Conservation (phyloP, 2,797 vertebrate species). For the Arremon brunneinucha region DNA sequence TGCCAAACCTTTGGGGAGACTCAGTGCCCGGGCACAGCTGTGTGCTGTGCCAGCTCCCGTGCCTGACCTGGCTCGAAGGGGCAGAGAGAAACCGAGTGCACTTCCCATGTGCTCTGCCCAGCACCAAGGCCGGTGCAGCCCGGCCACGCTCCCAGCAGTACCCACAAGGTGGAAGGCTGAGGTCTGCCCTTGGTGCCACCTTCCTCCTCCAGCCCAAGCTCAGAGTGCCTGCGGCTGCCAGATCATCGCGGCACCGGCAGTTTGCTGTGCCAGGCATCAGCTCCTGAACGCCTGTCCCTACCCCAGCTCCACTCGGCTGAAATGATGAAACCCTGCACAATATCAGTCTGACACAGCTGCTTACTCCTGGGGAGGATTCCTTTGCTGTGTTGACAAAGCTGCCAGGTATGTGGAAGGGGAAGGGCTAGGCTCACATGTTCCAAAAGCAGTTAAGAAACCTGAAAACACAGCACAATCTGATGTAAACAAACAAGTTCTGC, state of each 20-base stretch:
- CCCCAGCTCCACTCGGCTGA: background rate
- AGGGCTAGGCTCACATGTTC: slow-evolving; percentile 40
- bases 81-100: background rate
- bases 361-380: background rate
- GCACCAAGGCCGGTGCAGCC: background rate
- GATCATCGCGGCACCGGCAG: background rate
- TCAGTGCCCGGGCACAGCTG: background rate
- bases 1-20: background rate
- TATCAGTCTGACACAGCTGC: background rate
- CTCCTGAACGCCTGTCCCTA: background rate
- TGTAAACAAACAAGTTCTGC: slow-evolving; percentile 62
- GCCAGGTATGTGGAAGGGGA: slow-evolving; percentile 55
- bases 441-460: slow-evolving; percentile 37
- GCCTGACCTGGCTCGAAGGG: background rate
- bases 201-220: background rate
- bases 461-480: slow-evolving; percentile 45
- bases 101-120: background rate
- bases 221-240: background rate
- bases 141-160: background rate
- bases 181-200: background rate
- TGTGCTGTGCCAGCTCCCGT: accelerated
- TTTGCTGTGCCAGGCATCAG: background rate
- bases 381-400: background rate
- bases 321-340: slow-evolving; percentile 1
- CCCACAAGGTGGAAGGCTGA: background rate